A percentile compares a stretch with the other conserved stretches of the same genome.
phyloP scores from a whole-genome alignment of 2,113 vertebrate genomes.

The Leptodactylus fuscus region DNA sequence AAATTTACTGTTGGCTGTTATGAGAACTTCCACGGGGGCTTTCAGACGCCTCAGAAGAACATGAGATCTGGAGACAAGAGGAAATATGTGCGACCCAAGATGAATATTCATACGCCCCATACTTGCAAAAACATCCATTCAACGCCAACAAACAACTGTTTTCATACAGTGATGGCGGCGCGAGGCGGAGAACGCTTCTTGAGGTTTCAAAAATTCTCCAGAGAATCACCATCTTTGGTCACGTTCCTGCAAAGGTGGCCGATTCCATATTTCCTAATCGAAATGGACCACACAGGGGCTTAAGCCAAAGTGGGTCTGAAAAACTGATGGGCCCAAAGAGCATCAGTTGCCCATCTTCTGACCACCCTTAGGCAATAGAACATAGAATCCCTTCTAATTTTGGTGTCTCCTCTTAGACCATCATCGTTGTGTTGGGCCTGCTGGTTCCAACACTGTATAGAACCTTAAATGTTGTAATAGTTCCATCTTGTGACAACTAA shows the following conservation, averaged over 20 bases:
- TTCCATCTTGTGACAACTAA: too few relatives aligned
- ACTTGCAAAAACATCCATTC: slow-evolving; percentile 17
- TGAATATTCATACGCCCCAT: slow-evolving; percentile 44
- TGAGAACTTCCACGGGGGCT: slow-evolving; percentile 63
- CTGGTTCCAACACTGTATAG: too few relatives aligned
- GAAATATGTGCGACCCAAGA: slow-evolving; percentile 58
- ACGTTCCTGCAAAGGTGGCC: background rate
- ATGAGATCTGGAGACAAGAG: slow-evolving; percentile 50
- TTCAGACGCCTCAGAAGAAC: slow-evolving; percentile 54
- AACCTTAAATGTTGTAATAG: too few relatives aligned
- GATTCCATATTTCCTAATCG: background rate
- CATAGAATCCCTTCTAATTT: too few relatives aligned
- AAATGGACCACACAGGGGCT: too few relatives aligned
- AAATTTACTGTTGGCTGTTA: slow-evolving; percentile 66
- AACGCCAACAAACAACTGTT: slow-evolving; percentile 27
- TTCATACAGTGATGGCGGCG: slow-evolving; percentile 17
- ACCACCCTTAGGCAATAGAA: too few relatives aligned
- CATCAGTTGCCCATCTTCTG: too few relatives aligned
- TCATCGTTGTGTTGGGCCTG: too few relatives aligned
- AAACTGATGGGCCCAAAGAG: too few relatives aligned
- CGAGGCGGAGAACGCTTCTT: background rate
- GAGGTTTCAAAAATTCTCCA: background rate
- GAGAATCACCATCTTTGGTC: background rate
- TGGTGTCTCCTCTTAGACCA: too few relatives aligned
- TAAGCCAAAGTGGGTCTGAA: too few relatives aligned